These are phyloP conservation scores for Arctia plantaginis DNA, from an alignment of 2,888 invertebrate genomes.

Conservation along the genomic window DNA sequence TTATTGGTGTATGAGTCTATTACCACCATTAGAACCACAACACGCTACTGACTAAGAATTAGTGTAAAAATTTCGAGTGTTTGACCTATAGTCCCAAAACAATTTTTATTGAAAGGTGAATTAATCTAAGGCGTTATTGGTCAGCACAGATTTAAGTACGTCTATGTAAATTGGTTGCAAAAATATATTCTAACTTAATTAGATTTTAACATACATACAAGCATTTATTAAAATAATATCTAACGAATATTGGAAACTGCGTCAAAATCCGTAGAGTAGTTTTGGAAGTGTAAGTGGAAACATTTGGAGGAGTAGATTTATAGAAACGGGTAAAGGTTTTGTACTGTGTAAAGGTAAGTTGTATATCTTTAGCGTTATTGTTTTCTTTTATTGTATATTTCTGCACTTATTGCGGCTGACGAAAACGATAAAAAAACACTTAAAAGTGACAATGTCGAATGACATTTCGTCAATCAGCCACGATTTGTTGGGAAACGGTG, in stretches of 20 bases:
- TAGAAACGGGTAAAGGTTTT: too few species aligned
- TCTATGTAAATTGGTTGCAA: not conserved
- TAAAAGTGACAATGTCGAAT: constrained; percentile 26
- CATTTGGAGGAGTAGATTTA: too few species aligned
- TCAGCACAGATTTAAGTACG: not conserved
- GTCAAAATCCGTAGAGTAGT: not conserved
- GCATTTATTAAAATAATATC: not conserved
- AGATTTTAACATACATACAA: not conserved
- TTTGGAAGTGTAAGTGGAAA: not conserved
- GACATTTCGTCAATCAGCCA: constrained; percentile 47
- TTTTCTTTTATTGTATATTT: constrained; percentile 14
- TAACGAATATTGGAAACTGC: not conserved
- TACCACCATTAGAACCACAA: not conserved
- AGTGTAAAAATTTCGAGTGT: too few species aligned
- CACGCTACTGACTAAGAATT: not conserved
- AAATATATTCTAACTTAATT: not conserved
- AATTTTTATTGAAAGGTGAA: too few species aligned
- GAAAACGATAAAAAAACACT: constrained; percentile 40
- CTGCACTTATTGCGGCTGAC: constrained; percentile 11
- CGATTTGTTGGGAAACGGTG: constrained; percentile 43
- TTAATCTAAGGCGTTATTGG: too few species aligned
- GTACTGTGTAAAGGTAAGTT: not conserved
- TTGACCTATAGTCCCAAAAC: too few species aligned
- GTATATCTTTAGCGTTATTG: not conserved
- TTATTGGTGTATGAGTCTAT: too few species aligned